These are phyloP conservation scores for Chelon auratus DNA, from an alignment of 2,797 vertebrate species.

Conservation along the genomic window DNA sequence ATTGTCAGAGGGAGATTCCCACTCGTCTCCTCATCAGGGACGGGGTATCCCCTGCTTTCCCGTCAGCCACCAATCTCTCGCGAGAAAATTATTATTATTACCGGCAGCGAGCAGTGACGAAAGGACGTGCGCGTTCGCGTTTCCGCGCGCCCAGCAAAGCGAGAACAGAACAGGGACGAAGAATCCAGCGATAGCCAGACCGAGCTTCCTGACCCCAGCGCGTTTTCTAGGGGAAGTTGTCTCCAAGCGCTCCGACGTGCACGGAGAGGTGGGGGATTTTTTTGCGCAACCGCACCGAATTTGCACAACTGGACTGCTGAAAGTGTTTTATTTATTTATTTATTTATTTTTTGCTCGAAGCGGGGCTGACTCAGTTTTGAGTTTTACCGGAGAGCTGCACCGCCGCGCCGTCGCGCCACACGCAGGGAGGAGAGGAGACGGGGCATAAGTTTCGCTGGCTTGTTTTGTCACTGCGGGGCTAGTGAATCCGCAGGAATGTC, in stretches of 20 bases:
- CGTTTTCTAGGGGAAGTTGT: conserved; percentile 51
- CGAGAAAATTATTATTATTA: conserved; percentile 54
- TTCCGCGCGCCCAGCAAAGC: conserved; percentile 49
- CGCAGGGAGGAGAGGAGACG: conserved; percentile 51
- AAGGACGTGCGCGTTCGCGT: conserved; percentile 54
- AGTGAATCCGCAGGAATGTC: conserved; percentile 85
- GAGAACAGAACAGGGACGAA: conserved; percentile 54
- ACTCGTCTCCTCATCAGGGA: background rate
- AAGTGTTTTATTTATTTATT: conserved; percentile 4
- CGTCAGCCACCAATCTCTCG: conserved; percentile 58
- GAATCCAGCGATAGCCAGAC: conserved; percentile 62
- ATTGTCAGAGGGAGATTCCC: conserved; percentile 37
- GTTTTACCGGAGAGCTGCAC: conserved; percentile 40
- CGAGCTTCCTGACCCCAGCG: conserved; percentile 54
- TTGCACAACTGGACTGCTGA: conserved; percentile 32
- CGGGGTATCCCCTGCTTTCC: conserved; percentile 52
- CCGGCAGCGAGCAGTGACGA: conserved; percentile 57
- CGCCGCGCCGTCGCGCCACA: conserved; percentile 46
- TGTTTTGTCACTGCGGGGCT: conserved; percentile 72
- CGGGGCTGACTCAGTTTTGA: background rate
- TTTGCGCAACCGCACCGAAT: conserved; percentile 44
- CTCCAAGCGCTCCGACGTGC: conserved; percentile 42
- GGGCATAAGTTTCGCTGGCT: conserved; percentile 79
- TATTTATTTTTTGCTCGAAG: background rate
- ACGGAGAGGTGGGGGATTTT: conserved; percentile 32